Base-by-base conservation (phyloP, 2,888 invertebrate species). In the Pecten maximus region DNA sequence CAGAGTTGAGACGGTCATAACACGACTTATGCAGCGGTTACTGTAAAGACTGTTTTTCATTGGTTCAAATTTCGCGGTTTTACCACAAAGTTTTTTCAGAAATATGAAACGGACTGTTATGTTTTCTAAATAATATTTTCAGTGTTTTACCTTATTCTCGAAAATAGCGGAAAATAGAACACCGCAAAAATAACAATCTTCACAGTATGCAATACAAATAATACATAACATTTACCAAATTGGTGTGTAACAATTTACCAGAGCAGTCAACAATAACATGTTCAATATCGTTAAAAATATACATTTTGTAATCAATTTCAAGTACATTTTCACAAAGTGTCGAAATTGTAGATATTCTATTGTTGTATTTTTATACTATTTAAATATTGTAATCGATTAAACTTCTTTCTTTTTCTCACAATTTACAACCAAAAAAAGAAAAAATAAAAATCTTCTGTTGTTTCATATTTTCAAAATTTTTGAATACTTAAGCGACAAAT, bases 241-340 rank as follows among this genome's bases (percentile, higher is more conserved):
- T 35, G 23, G 12, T 35, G 23, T 12, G 35, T 35, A 74, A 74
- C 3, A 74, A 35, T 35, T 12, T 12, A 19, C 23, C 54, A 74
- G 19, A 74, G 1, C 35, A 74, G 6, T 74, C 74, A 74, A 6
- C 23, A 74, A 28, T 1, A 28, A 28, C 28, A 60, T 28, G 35
- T 74, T 74, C 74, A 74, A 74, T 74, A 74, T 74, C n/a, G n/a
- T 54, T n/a, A 54, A 23, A 54, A 54, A 54, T 54, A 54, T 19
- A 54, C 6, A 19, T 23, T 54, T 48, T 48, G 23, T 54, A 2
- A n/a, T n/a, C 54, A 19, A 19, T 54, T 54, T 54, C 23, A 54
- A 54, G n/a, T 23, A n/a, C 6, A 54, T 23, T 23, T 54, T 15
- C 48, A 4, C 16, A 48, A 4, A 4, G 48, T 48, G 12, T 48